phyloP scores from a whole-genome alignment of 2,113 vertebrate genomes.

The Dicerorhinus sumatrensis region DNA sequence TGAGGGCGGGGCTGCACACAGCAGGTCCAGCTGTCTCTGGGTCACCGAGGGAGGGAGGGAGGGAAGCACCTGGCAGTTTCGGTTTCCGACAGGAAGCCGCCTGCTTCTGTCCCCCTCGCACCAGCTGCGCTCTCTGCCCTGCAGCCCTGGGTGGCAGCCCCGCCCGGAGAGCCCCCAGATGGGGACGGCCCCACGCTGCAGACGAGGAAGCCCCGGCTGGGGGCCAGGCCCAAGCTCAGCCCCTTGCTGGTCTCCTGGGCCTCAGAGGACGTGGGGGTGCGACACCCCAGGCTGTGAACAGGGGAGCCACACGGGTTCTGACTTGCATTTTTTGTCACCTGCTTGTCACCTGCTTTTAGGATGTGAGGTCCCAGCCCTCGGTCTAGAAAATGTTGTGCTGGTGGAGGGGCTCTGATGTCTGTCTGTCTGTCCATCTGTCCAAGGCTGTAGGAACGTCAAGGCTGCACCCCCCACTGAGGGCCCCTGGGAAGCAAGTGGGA shows the following conservation, averaged over 20 bases:
- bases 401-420: not conserved
- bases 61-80: conserved; percentile 76
- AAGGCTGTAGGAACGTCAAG: not conserved
- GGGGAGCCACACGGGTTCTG: not conserved
- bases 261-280: not conserved
- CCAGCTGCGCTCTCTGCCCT: not conserved
- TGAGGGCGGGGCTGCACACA: not conserved
- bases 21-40: not conserved
- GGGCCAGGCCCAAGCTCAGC: not conserved
- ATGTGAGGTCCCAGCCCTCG: not conserved
- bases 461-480: not conserved
- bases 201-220: not conserved
- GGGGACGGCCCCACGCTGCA: conserved; percentile 4
- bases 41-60: not conserved
- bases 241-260: not conserved
- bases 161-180: not conserved
- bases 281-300: rapidly evolving
- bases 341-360: not conserved
- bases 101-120: not conserved
- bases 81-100: conserved; percentile 67
- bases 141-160: not conserved
- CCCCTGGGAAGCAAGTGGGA: no score
- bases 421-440: not conserved
- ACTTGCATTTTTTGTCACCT: not conserved
- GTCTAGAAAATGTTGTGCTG: not conserved